Evolutionary conservation across 2,113 vertebrate species (phyloP).

Genomic region (Mus pahari): DNA sequence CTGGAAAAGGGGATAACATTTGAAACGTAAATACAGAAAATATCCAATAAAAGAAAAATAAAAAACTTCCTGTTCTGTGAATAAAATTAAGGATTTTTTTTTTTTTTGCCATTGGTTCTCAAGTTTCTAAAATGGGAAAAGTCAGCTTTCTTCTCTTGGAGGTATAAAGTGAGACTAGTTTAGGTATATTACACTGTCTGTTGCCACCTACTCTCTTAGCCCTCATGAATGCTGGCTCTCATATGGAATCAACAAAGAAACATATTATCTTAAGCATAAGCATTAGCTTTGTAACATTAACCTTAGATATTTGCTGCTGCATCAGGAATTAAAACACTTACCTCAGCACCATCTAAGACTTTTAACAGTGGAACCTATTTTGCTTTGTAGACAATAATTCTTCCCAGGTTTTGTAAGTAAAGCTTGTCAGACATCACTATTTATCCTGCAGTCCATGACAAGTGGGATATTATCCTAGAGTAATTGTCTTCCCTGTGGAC

Average conservation of each 20-base stretch:
- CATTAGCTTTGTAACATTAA: background rate
- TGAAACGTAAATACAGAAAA: no score
- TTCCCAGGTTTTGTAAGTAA: background rate
- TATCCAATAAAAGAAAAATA: no score
- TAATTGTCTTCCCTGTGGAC: background rate
- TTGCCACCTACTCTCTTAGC: accelerated
- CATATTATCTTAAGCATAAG: background rate
- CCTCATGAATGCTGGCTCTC: background rate
- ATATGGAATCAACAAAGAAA: background rate
- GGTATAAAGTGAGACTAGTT: background rate
- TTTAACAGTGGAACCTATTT: background rate
- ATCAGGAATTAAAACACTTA: slow-evolving; percentile 19
- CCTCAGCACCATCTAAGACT: slow-evolving; percentile 21
- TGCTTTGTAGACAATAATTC: background rate
- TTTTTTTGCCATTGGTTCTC: background rate
- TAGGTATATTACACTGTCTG: background rate
- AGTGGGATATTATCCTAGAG: slow-evolving; percentile 15
- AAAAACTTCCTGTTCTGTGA: background rate
- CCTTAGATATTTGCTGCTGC: background rate
- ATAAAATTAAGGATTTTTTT: no score
- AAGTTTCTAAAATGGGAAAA: background rate
- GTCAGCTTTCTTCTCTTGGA: background rate
- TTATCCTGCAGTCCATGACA: slow-evolving; percentile 27
- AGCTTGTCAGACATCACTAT: background rate
- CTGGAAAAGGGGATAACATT: no score